These are phyloP conservation scores for Oikopleura dioica DNA, from an alignment of 23 tunicate species.

Conservation along the genomic window DNA sequence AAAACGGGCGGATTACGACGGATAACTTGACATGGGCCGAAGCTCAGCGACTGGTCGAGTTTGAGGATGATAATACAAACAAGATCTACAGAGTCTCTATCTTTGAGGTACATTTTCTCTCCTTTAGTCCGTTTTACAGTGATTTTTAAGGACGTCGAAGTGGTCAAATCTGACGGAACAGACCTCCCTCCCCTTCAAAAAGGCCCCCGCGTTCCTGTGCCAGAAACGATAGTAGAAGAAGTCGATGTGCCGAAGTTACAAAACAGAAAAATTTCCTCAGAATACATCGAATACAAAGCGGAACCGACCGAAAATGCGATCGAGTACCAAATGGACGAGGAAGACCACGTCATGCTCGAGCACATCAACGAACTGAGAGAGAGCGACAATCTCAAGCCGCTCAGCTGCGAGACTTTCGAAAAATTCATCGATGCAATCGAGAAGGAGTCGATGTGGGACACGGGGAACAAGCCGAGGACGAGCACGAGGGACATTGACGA, in stretches of 20 bases:
- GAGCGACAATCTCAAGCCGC: slow-evolving; percentile 16
- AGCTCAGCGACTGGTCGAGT: slow-evolving; percentile 73
- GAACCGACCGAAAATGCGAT: slow-evolving; percentile 12
- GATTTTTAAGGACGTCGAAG: too few species aligned
- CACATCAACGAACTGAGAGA: slow-evolving; percentile 45
- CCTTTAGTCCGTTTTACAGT: too few species aligned
- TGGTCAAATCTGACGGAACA: too few species aligned
- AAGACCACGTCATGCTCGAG: slow-evolving; percentile 81
- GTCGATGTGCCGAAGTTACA: too few species aligned
- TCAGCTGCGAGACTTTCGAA: slow-evolving; percentile 44
- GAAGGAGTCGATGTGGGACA: slow-evolving; percentile 31
- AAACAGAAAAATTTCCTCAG: not conserved
- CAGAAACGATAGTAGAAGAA: slow-evolving; percentile 9
- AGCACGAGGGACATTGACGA: slow-evolving; percentile 21
- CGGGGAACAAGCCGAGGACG: not conserved
- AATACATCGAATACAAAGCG: not conserved
- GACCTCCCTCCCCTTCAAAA: too few species aligned
- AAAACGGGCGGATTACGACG: not conserved
- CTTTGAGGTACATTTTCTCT: not conserved
- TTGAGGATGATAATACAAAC: slow-evolving; percentile 26
- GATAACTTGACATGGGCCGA: slow-evolving; percentile 85
- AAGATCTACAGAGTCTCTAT: not conserved
- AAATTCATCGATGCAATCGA: slow-evolving; percentile 65
- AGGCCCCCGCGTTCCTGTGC: slow-evolving; percentile 5
- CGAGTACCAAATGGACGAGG: slow-evolving; percentile 95